Evolutionary conservation across 2,888 invertebrate species (phyloP).

Genomic region (Lasius fuliginosus): DNA sequence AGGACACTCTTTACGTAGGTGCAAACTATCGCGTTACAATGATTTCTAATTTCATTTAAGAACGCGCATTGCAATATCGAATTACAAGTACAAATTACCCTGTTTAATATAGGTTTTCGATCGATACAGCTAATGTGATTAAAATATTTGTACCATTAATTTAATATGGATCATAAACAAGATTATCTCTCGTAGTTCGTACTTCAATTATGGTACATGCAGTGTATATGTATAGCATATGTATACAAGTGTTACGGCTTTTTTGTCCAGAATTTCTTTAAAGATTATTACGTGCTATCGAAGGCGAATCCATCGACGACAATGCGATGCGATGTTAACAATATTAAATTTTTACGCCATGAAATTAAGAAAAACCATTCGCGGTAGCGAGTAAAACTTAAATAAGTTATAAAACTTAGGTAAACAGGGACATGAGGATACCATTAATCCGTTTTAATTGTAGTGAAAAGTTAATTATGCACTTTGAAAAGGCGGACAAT

Average conservation of each 20-base stretch:
- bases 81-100: not conserved
- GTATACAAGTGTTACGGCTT: not conserved
- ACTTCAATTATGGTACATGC: not conserved
- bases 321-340: not conserved
- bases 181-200: not conserved
- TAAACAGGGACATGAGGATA: not conserved
- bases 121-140: not conserved
- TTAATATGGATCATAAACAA: not conserved
- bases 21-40: not conserved
- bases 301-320: not conserved
- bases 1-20: not conserved
- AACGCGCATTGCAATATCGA: not conserved
- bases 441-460: conserved; percentile 7
- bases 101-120: conserved; percentile 5
- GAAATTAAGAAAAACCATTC: not conserved
- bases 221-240: not conserved
- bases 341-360: not conserved
- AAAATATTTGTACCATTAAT: conserved; percentile 16
- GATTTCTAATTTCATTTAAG: conserved; percentile 10
- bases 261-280: not conserved
- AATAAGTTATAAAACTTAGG: not conserved
- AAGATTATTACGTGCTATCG: not conserved
- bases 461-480: conserved; percentile 20
- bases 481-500: not conserved
- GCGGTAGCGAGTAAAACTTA: not conserved